A percentile compares a stretch with the other conserved stretches of the same genome.
Evolutionary conservation across 2,113 vertebrate genomes (phyloP).

Genomic region (Heterocephalus glaber): DNA sequence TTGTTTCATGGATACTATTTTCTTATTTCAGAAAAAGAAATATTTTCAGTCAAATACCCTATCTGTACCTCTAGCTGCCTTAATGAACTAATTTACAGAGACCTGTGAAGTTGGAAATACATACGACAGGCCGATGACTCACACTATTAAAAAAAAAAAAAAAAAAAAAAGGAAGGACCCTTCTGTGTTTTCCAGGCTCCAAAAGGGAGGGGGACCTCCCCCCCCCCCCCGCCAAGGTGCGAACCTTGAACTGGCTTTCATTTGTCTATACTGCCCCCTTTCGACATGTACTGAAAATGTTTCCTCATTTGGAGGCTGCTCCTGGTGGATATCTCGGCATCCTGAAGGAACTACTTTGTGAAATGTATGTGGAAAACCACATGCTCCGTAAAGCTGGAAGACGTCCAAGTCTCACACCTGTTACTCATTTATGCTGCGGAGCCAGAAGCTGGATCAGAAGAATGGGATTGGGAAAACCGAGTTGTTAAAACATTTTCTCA

Average conservation of each 20-base stretch:
- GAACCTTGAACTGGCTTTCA: background rate
- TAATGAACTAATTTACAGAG: background rate
- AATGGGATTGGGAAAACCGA: background rate
- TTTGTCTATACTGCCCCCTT: background rate
- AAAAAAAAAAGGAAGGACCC: background rate
- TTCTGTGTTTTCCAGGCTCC: background rate
- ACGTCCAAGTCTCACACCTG: slow-evolving; percentile 44
- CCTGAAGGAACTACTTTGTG: background rate
- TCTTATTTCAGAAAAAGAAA: slow-evolving; percentile 19
- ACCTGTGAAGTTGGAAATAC: background rate
- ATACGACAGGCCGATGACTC: background rate
- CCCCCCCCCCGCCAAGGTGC: background rate
- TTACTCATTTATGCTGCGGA: slow-evolving; percentile 6
- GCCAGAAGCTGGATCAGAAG: slow-evolving; percentile 39
- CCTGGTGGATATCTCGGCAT: background rate
- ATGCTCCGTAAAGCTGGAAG: slow-evolving; percentile 24
- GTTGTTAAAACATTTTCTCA: background rate
- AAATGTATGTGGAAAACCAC: slow-evolving; percentile 28
- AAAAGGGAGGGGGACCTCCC: background rate
- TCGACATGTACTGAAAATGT: background rate
- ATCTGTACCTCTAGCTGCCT: background rate
- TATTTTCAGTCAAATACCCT: background rate
- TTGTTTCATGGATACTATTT: background rate
- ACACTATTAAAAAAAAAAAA: background rate
- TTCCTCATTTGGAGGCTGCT: background rate